Base-by-base conservation (phyloP, 2,888 invertebrate genomes). In the Cephus runcator region DNA sequence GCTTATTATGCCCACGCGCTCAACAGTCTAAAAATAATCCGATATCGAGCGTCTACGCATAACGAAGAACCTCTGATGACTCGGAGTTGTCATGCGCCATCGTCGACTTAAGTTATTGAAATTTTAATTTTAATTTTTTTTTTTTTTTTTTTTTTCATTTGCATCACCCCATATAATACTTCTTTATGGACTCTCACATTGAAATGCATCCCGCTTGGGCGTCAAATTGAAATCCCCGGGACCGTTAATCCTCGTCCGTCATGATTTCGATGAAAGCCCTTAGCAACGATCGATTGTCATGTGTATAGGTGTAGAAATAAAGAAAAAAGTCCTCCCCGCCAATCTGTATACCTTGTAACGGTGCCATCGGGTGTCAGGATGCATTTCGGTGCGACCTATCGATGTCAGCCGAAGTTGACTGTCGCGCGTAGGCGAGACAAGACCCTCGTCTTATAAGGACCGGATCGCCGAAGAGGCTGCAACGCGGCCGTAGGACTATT, bases 1-100 rank as follows among this genome's bases (percentile, higher is more conserved):
- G 83, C 87, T 87, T 85, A 86, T 87, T 85, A 85, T 87, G 82
- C 87, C 86, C 85, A 87, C 86, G 87, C 86, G 82, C 75, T 79
- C 82, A 85, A 9, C 71, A 31, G 77, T 33, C 88, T 88, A 87
- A 88, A 88, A 88, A 88, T 88, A 88, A 87, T 86, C 87, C 81
- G 74, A 81, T 79, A 85, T 85, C 83, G 81, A 82, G 83, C 31
- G 71, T 34, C 31, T 31, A 34, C 33, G 71, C 12, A 12, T 71
- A 71, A 31, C 30, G 71, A 71, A 56, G 2, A 23, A 9, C 6
- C 56, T 56, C 15, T 23, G 23, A 56, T 23, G 56, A 56, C 56
- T 23, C 23, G 56, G 2, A 56, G 56, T 15, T 23, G 23, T 23
- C 40, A 40, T 23, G 56, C 56, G 56, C 23, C 9, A 23, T 56